A percentile compares a stretch with the other conserved stretches of the same genome.
Evolutionary conservation across 2,888 invertebrate genomes (phyloP).

Genomic region (Priocnemis perturbator): DNA sequence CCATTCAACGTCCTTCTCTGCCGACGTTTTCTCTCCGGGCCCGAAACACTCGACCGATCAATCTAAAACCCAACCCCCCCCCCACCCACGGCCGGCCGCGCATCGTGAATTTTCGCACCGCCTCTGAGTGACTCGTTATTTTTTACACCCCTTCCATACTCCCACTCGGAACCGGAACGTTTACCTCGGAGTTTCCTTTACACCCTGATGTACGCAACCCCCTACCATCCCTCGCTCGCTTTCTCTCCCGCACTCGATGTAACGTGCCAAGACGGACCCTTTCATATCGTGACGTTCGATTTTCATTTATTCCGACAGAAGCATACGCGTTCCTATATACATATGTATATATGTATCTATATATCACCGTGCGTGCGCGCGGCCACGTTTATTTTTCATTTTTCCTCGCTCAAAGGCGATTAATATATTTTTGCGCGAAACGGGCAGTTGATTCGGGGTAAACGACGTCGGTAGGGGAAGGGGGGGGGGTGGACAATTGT

Average conservation of each 20-base stretch:
- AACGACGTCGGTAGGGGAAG: not conserved
- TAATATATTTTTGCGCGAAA: not conserved
- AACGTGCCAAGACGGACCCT: no score
- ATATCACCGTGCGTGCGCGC: not conserved
- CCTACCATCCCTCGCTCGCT: no score
- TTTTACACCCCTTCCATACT: constrained; percentile 30
- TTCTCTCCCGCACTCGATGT: not conserved
- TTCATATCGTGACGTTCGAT: not conserved
- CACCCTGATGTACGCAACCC: not conserved
- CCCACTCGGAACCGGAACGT: not conserved
- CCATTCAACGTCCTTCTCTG: constrained; percentile 63
- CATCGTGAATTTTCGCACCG: constrained; percentile 55
- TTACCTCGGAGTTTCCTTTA: no score
- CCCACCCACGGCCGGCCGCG: constrained; percentile 50
- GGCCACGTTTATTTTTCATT: not conserved
- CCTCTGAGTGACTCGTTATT: constrained; percentile 58
- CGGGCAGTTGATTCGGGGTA: constrained; percentile 10
- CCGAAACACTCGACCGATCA: constrained; percentile 66
- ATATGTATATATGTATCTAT: not conserved
- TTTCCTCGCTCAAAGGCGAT: not conserved
- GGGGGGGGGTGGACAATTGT: constrained; percentile 8
- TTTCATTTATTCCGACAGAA: not conserved
- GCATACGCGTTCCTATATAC: no score
- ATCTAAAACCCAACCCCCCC: constrained; percentile 51
- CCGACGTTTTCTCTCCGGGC: constrained; percentile 22